Evolutionary conservation across 2,113 vertebrate genomes (phyloP).

Genomic region (Lagopus muta): DNA sequence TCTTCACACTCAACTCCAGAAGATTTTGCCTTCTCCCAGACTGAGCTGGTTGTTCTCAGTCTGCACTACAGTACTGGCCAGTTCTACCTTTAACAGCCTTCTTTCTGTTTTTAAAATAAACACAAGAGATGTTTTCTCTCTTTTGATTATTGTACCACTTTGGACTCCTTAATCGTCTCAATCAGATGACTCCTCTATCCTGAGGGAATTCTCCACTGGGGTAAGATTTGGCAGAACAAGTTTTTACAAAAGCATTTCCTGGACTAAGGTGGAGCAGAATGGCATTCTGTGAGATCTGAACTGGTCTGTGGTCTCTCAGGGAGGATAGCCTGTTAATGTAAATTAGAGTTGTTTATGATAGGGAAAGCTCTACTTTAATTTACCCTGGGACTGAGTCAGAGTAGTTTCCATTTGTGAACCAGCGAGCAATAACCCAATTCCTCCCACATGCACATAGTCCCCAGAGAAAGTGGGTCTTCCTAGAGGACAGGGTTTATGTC

Average conservation of each 20-base stretch:
- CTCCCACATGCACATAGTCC: slow-evolving; percentile 5
- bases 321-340: neutral
- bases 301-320: neutral
- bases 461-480: neutral
- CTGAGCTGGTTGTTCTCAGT: neutral
- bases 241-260: slow-evolving; percentile 29
- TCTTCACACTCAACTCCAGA: neutral
- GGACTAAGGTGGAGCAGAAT: neutral
- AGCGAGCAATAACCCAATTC: slow-evolving; percentile 12
- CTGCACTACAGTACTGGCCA: neutral
- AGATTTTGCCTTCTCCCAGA: neutral
- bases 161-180: neutral
- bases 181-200: slow-evolving; percentile 5
- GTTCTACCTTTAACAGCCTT: neutral
- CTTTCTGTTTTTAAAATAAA: slow-evolving; percentile 40
- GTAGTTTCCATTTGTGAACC: slow-evolving; percentile 2
- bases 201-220: neutral
- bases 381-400: slow-evolving; percentile 20
- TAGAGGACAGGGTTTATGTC: slow-evolving; percentile 1
- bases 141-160: slow-evolving; percentile 30
- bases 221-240: slow-evolving; percentile 3
- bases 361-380: slow-evolving; percentile 15
- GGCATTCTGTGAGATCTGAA: neutral
- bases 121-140: neutral
- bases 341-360: slow-evolving; percentile 13